Percentiles rank a stretch among this genome's conserved stretches.
phyloP scores from a whole-genome alignment of 2,888 invertebrate species.

The Xylocampa areola region DNA sequence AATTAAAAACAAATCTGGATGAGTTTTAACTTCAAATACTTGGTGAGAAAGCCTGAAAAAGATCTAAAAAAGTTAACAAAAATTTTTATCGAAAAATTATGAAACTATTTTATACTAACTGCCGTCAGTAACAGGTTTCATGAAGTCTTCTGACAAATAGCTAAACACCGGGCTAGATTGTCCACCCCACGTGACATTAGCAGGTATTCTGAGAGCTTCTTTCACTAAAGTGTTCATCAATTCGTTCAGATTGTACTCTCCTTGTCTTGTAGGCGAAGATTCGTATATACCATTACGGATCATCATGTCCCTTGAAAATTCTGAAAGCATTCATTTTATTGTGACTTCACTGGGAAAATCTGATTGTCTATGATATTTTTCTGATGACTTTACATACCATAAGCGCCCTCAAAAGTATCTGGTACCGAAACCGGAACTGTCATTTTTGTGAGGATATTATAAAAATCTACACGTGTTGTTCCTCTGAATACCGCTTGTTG shows the following conservation, averaged over 20 bases:
- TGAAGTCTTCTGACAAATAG: conserved; percentile 91
- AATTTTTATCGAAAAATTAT: too few species aligned
- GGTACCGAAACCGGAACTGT: conserved; percentile 39
- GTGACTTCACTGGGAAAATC: neutral
- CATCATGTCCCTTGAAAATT: conserved; percentile 74
- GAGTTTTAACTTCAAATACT: conserved; percentile 20
- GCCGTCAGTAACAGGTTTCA: conserved; percentile 93
- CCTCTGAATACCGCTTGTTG: conserved; percentile 90
- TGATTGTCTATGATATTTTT: too few species aligned
- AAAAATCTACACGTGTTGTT: conserved; percentile 93
- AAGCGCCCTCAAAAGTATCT: conserved; percentile 65
- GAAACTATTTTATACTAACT: conserved; percentile 78
- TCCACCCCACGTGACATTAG: conserved; percentile 91
- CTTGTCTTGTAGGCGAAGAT: conserved; percentile 52
- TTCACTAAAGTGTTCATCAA: conserved; percentile 94
- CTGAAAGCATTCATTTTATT: conserved; percentile 61
- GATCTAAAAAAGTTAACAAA: too few species aligned
- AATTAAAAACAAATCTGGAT: conserved; percentile 26
- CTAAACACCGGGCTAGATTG: conserved; percentile 91
- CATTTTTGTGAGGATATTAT: conserved; percentile 92
- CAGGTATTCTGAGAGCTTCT: conserved; percentile 91
- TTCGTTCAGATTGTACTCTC: conserved; percentile 71
- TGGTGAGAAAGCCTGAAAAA: neutral
- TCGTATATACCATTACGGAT: conserved; percentile 71
- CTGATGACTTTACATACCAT: conserved; percentile 61